Conservation (phyloP, 2,888 invertebrate genomes). For the Cataglyphis livida region DNA sequence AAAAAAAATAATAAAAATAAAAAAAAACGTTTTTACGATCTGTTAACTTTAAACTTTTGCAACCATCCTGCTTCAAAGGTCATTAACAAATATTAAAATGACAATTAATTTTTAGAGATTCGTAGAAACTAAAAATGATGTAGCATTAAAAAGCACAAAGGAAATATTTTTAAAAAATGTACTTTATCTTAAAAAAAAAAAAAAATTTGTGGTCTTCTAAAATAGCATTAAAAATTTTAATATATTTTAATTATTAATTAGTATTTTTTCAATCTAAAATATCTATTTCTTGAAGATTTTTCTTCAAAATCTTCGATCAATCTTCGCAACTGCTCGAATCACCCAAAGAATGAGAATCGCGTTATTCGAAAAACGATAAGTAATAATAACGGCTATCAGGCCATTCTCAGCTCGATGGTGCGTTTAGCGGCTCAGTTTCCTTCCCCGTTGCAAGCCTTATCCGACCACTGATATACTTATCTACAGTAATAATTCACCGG, state of each 20-base stretch:
- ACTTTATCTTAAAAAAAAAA: neutral
- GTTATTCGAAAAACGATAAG: conserved; percentile 45
- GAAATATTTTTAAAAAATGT: no score
- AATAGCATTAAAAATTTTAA: neutral
- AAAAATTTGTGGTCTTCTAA: neutral
- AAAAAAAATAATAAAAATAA: no score
- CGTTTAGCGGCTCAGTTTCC: conserved; percentile 45
- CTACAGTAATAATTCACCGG: conserved; percentile 58
- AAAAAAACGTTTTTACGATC: neutral
- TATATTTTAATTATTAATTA: neutral
- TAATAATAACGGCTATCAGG: conserved; percentile 49
- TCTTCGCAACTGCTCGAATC: neutral
- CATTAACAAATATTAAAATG: conserved; percentile 10
- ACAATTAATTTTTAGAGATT: conserved; percentile 14
- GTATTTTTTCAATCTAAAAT: neutral
- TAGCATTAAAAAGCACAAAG: neutral
- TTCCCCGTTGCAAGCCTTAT: conserved; percentile 26
- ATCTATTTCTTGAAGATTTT: neutral
- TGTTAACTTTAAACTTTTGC: neutral
- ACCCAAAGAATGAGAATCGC: neutral
- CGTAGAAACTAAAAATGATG: neutral
- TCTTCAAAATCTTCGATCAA: neutral
- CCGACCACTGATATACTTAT: conserved; percentile 56
- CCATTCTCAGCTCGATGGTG: conserved; percentile 45
- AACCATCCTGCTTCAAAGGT: neutral